phyloP scores from a whole-genome alignment of 1,140 invertebrate species.

The Drosophila willistoni region DNA sequence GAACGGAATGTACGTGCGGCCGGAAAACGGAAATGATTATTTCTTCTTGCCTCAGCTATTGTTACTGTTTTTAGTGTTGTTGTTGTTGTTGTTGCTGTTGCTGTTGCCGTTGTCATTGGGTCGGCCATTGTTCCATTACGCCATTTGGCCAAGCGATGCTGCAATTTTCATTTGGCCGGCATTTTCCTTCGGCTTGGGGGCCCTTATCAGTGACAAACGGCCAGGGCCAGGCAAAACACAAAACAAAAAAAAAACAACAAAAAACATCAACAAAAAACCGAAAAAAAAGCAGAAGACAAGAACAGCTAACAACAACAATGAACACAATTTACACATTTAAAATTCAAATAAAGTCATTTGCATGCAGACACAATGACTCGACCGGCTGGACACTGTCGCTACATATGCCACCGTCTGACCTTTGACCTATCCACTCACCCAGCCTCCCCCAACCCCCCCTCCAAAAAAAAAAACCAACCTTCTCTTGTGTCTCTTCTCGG shows the following conservation, averaged over 20 bases:
- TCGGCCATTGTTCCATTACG: constrained; percentile 70
- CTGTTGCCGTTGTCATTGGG: constrained; percentile 54
- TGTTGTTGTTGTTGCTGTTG: background rate
- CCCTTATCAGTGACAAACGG: constrained; percentile 80
- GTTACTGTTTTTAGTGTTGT: constrained; percentile 11
- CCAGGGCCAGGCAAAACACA: constrained; percentile 48
- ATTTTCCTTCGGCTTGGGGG: constrained; percentile 44
- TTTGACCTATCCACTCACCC: constrained; percentile 52
- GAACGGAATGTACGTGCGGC: constrained; percentile 55
- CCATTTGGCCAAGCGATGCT: constrained; percentile 43
- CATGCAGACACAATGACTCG: constrained; percentile 75
- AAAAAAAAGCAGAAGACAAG: background rate
- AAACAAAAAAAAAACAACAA: background rate
- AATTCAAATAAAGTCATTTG: constrained; percentile 81
- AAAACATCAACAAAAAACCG: background rate
- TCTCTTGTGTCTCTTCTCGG: constrained; percentile 35
- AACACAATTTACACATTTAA: constrained; percentile 80
- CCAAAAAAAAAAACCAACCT: background rate
- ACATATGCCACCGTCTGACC: constrained; percentile 72
- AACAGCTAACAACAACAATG: constrained; percentile 45
- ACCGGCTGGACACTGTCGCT: constrained; percentile 54
- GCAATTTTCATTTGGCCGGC: constrained; percentile 72
- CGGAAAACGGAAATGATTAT: constrained; percentile 80
- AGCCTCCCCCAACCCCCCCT: background rate
- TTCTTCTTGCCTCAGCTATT: constrained; percentile 52